A percentile compares a stretch with the other conserved stretches of the same genome.
phyloP scores from a whole-genome alignment of 2,113 vertebrate species.

The Excalfactoria chinensis region DNA sequence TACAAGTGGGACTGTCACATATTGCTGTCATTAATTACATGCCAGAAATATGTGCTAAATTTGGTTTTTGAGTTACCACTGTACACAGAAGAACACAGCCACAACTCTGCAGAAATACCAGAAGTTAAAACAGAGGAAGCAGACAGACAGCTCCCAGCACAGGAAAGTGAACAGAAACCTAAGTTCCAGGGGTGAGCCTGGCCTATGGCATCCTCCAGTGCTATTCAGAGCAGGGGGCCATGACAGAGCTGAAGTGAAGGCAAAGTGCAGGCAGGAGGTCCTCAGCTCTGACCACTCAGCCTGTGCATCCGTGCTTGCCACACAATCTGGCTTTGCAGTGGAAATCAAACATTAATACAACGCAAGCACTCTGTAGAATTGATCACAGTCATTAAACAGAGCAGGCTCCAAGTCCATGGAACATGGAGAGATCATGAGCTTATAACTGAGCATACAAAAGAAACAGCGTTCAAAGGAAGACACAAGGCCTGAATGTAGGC shows the following conservation, averaged over 20 bases:
- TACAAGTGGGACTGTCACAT: not conserved
- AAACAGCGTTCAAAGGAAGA: not conserved
- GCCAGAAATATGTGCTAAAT: not conserved
- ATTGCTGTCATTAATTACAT: not conserved
- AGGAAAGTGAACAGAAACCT: not conserved
- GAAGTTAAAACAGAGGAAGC: not conserved
- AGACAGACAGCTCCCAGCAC: not conserved
- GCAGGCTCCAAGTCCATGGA: not conserved
- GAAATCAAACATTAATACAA: not conserved
- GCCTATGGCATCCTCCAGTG: not conserved
- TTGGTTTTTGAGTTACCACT: not conserved
- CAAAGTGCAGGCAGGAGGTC: not conserved
- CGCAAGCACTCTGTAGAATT: not conserved
- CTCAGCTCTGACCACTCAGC: not conserved
- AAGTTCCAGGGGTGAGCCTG: not conserved
- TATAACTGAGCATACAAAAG: not conserved
- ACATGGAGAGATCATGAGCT: not conserved
- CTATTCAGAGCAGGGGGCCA: not conserved
- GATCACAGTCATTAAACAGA: not conserved
- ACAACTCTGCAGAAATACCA: not conserved
- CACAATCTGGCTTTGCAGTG: not conserved
- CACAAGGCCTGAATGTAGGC: not conserved
- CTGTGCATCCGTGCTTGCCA: not conserved
- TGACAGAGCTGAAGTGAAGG: not conserved
- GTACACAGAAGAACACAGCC: rapidly evolving